Evolutionary conservation across 2,888 invertebrate species (phyloP).

Genomic region (Endotricha flammealis): DNA sequence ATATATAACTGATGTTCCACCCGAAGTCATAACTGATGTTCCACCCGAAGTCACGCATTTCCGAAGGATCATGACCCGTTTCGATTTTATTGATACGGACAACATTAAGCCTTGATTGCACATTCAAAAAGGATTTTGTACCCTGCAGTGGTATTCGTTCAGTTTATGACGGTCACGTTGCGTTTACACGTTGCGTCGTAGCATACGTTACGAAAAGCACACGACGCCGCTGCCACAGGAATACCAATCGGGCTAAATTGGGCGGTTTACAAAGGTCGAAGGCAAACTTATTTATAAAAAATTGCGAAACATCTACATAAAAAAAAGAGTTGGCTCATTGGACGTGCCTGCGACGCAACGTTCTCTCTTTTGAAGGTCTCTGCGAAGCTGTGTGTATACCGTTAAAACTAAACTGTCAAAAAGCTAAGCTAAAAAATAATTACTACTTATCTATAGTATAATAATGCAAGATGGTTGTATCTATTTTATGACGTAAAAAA

Average conservation of each 20-base stretch:
- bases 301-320: constrained; percentile 67
- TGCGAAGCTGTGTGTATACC: constrained; percentile 56
- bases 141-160: constrained; percentile 28
- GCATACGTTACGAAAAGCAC: constrained; percentile 68
- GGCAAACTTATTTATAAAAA: constrained; percentile 72
- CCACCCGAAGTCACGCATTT: no score
- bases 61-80: no score
- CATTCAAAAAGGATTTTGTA: constrained; percentile 34
- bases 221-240: constrained; percentile 57
- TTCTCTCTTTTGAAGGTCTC: constrained; percentile 74
- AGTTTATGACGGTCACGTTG: constrained; percentile 55
- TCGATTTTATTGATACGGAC: not conserved
- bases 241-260: constrained; percentile 73
- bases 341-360: constrained; percentile 67
- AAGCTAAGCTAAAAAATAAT: no score
- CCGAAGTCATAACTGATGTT: no score
- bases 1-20: no score
- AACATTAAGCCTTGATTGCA: not conserved
- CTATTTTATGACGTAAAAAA: no score
- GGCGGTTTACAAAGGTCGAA: constrained; percentile 72
- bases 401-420: constrained; percentile 61
- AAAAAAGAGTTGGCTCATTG: constrained; percentile 70
- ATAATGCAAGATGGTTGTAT: no score
- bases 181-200: constrained; percentile 41
- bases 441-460: no score